These are phyloP conservation scores for Enteromius argenteus DNA, from an alignment of 2,797 vertebrate genomes.

Conservation along the genomic window DNA sequence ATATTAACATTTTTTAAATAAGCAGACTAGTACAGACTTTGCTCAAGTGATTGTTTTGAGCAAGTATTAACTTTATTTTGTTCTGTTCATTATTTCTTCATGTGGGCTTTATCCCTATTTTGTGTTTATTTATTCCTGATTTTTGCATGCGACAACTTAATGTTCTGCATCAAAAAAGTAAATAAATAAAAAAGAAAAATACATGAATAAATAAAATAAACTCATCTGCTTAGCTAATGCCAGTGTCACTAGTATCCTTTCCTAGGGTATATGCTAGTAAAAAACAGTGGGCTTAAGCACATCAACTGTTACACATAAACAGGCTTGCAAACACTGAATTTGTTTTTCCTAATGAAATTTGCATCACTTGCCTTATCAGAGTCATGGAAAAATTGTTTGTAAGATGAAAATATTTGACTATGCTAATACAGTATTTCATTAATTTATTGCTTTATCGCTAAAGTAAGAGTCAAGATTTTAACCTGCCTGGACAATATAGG, in stretches of 20 bases:
- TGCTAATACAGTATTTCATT: background rate
- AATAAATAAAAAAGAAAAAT: background rate
- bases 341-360: conserved; percentile 3
- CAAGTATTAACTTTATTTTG: too few relatives aligned
- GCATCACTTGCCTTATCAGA: background rate
- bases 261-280: background rate
- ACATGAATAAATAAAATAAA: background rate
- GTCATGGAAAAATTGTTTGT: background rate
- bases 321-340: background rate
- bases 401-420: background rate
- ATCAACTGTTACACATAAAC: background rate
- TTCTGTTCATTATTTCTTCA: too few relatives aligned
- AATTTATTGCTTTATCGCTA: background rate
- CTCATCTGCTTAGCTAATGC: background rate
- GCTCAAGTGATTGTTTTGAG: too few relatives aligned
- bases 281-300: background rate
- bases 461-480: background rate
- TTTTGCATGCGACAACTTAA: too few relatives aligned
- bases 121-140: too few relatives aligned
- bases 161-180: background rate
- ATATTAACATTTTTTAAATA: too few relatives aligned
- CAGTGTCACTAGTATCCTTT: background rate
- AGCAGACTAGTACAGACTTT: too few relatives aligned
- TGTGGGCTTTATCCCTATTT: too few relatives aligned
- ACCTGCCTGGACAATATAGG: background rate